These are phyloP conservation scores for Amazonetta brasiliensis DNA, from an alignment of 2,797 vertebrate genomes.

Conservation along the genomic window DNA sequence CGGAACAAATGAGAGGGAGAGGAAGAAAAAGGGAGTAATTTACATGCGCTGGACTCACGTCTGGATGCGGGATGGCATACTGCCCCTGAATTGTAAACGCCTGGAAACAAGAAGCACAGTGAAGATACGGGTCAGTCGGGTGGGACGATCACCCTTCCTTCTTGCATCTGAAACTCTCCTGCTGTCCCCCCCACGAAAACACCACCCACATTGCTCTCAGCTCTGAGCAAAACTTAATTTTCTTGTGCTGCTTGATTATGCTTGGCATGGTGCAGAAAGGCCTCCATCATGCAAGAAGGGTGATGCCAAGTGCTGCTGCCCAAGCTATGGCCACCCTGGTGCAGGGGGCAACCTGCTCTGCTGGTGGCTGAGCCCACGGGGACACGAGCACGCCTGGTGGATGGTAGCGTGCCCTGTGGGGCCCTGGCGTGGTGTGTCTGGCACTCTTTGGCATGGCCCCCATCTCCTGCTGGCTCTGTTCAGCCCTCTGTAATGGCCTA, in stretches of 20 bases:
- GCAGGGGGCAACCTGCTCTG: background rate
- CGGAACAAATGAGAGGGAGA: constrained; percentile 78
- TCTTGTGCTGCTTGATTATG: constrained; percentile 35
- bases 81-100: constrained; percentile 93
- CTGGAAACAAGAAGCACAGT: constrained; percentile 79
- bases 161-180: background rate
- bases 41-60: constrained; percentile 88
- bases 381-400: fast-evolving
- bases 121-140: constrained; percentile 7
- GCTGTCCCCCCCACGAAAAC: background rate
- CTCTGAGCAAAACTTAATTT: background rate
- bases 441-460: background rate
- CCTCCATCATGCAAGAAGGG: background rate
- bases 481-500: background rate
- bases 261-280: fast-evolving
- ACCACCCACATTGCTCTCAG: background rate
- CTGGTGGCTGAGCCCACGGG: fast-evolving
- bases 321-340: fast-evolving
- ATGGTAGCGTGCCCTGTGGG: background rate
- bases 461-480: background rate
- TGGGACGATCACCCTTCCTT: background rate
- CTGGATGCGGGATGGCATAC: constrained; percentile 93
- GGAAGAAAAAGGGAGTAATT: constrained; percentile 65
- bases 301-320: background rate
- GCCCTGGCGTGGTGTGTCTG: background rate